phyloP scores from a whole-genome alignment of 2,888 invertebrate species.

The Cyaniris semiargus region DNA sequence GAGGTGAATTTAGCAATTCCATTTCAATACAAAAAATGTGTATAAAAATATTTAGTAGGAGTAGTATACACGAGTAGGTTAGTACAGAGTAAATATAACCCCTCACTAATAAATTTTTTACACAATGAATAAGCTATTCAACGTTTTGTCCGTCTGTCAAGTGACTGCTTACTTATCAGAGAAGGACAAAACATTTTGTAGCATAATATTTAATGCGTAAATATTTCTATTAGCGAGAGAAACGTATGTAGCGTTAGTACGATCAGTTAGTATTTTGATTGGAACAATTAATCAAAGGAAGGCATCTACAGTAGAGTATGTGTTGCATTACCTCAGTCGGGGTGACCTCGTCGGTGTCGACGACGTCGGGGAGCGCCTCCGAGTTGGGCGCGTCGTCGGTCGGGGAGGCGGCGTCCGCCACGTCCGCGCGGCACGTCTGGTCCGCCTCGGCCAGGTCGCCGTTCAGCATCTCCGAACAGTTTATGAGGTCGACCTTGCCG shows the following conservation, averaged over 20 bases:
- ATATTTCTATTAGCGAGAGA: slow-evolving; percentile 20
- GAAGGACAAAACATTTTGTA: not conserved
- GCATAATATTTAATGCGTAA: not conserved
- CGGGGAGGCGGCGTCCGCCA: slow-evolving; percentile 45
- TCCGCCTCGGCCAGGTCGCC: slow-evolving; percentile 91
- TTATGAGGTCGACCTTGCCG: slow-evolving; percentile 69
- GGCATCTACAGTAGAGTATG: slow-evolving; percentile 72
- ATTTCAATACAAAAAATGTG: slow-evolving; percentile 6
- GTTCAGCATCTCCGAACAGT: slow-evolving; percentile 81
- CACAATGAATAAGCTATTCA: too few species aligned
- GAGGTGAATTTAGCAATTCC: slow-evolving; percentile 6
- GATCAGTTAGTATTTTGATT: slow-evolving; percentile 50
- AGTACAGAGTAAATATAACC: not conserved
- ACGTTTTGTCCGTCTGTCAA: not conserved
- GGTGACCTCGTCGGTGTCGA: slow-evolving; percentile 75
- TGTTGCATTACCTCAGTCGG: slow-evolving; percentile 78
- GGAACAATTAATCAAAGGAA: slow-evolving; percentile 68
- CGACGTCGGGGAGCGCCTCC: slow-evolving; percentile 70
- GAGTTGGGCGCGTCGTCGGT: slow-evolving; percentile 51
- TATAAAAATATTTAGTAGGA: slow-evolving; percentile 30
- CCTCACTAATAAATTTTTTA: too few species aligned
- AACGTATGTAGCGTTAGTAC: slow-evolving; percentile 19
- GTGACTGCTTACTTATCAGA: not conserved
- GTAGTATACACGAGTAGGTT: not conserved
- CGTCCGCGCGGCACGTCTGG: slow-evolving; percentile 82